A percentile compares a stretch with the other conserved stretches of the same genome.
These are phyloP conservation scores for Spisula subtruncata DNA, from an alignment of 2,888 invertebrate species.

Conservation along the genomic window DNA sequence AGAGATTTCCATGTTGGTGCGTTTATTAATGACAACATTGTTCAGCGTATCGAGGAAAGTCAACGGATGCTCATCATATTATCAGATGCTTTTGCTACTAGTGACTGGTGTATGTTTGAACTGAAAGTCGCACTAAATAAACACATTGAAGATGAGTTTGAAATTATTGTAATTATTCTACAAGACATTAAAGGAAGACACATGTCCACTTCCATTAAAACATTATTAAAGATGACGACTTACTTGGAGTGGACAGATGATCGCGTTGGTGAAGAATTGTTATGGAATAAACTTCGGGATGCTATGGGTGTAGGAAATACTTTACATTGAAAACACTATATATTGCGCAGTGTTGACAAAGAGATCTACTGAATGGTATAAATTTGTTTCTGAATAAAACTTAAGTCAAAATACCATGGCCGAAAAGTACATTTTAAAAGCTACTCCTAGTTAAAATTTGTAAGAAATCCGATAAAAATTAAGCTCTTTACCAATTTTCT, in stretches of 20 bases:
- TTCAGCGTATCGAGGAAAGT: constrained; percentile 91
- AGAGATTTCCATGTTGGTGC: constrained; percentile 92
- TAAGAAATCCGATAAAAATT: too few species aligned
- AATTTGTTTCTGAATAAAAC: too few species aligned
- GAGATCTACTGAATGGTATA: too few species aligned
- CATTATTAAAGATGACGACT: background rate
- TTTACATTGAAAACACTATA: too few species aligned
- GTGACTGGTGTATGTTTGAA: constrained; percentile 93
- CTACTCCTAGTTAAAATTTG: too few species aligned
- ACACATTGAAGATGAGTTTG: constrained; percentile 88
- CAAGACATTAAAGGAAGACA: constrained; percentile 2
- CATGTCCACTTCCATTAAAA: constrained; percentile 18
- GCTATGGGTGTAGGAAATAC: background rate
- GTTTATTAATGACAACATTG: constrained; percentile 92
- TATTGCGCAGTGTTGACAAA: too few species aligned
- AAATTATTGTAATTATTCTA: constrained; percentile 80
- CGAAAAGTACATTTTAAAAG: too few species aligned
- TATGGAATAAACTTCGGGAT: constrained; percentile 25
- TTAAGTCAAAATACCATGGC: too few species aligned
- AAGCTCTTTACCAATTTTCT: too few species aligned
- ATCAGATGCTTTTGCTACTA: constrained; percentile 90
- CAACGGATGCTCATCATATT: constrained; percentile 91
- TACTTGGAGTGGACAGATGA: constrained; percentile 30
- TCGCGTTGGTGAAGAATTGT: constrained; percentile 12
- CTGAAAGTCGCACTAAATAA: constrained; percentile 91